Conservation (phyloP, 2,797 vertebrate species). For the Margarornis squamiger region DNA sequence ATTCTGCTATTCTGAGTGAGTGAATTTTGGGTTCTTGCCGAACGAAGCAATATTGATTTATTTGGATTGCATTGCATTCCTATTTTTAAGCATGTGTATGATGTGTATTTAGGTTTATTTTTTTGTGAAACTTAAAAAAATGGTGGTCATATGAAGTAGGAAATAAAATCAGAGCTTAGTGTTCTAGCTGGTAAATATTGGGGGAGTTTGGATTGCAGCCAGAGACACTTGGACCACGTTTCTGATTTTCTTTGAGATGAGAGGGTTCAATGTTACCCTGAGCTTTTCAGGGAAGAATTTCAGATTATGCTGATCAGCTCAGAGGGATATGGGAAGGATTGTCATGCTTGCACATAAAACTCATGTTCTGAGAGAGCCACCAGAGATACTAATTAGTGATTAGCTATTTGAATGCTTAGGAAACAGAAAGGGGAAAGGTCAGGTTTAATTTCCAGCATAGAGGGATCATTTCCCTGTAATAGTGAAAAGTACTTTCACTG, state of each 20-base stretch:
- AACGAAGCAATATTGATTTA: not conserved
- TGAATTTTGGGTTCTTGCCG: not conserved
- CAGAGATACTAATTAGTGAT: not conserved
- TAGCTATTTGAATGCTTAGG: not conserved
- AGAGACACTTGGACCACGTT: not conserved
- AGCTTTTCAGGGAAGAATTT: constrained; percentile 31
- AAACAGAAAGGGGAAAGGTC: not conserved
- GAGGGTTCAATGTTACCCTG: not conserved
- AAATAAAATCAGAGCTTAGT: constrained; percentile 5
- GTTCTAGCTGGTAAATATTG: not conserved
- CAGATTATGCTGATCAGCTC: not conserved
- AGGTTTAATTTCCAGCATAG: not conserved
- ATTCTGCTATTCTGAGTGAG: constrained; percentile 8
- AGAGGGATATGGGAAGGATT: not conserved
- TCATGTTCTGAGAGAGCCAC: not conserved
- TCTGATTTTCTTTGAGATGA: constrained; percentile 4
- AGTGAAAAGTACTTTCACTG: not conserved
- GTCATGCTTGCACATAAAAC: not conserved
- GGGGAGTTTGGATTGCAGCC: constrained; percentile 1
- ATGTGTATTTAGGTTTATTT: not conserved
- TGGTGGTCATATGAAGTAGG: not conserved
- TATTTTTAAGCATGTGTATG: not conserved
- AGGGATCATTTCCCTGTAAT: not conserved
- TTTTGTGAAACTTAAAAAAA: not conserved
- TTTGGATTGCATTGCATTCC: not conserved